Conservation (phyloP, 1,140 invertebrate species). For the Cotesia chilonis region DNA sequence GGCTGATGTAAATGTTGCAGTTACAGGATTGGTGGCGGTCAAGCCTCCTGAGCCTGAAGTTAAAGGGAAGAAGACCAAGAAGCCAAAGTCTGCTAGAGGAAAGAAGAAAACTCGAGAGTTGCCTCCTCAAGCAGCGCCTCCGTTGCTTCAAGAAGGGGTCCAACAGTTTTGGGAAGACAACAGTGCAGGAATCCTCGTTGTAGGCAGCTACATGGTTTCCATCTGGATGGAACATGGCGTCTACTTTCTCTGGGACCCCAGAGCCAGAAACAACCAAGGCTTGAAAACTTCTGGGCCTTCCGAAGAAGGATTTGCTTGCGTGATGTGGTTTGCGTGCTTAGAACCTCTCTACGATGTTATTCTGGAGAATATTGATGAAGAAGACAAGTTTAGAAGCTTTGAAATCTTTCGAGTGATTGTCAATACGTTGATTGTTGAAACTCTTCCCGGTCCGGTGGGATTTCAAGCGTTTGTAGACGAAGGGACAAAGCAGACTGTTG, state of each 20-base stretch:
- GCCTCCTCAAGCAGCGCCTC: slow-evolving; percentile 41
- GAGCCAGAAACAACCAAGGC: slow-evolving; percentile 45
- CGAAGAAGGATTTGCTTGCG: slow-evolving; percentile 46
- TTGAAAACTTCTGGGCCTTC: slow-evolving; percentile 29
- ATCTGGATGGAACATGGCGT: slow-evolving; percentile 58
- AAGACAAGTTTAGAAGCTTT: slow-evolving; percentile 50
- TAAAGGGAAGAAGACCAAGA: slow-evolving; percentile 37
- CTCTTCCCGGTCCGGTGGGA: slow-evolving; percentile 50
- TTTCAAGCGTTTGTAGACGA: slow-evolving; percentile 46
- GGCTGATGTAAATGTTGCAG: slow-evolving; percentile 50
- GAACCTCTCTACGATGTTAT: slow-evolving; percentile 51
- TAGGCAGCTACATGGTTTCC: slow-evolving; percentile 47
- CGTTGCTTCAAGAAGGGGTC: slow-evolving; percentile 53
- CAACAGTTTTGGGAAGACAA: slow-evolving; percentile 53
- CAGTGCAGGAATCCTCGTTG: slow-evolving; percentile 51
- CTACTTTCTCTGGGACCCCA: slow-evolving; percentile 57
- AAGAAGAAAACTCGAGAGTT: slow-evolving; percentile 39
- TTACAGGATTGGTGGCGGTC: slow-evolving; percentile 46
- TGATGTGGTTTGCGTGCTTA: slow-evolving; percentile 58
- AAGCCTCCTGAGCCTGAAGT: slow-evolving; percentile 44
- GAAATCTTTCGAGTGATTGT: slow-evolving; percentile 50
- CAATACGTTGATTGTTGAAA: slow-evolving; percentile 49
- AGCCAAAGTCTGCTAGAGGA: slow-evolving; percentile 37
- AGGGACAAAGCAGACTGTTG: slow-evolving; percentile 42
- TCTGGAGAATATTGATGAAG: slow-evolving; percentile 46